Evolutionary conservation across 2,113 vertebrate genomes (phyloP), one percentile per base, ranked within the genome.

Genomic region (Python bivittatus): DNA sequence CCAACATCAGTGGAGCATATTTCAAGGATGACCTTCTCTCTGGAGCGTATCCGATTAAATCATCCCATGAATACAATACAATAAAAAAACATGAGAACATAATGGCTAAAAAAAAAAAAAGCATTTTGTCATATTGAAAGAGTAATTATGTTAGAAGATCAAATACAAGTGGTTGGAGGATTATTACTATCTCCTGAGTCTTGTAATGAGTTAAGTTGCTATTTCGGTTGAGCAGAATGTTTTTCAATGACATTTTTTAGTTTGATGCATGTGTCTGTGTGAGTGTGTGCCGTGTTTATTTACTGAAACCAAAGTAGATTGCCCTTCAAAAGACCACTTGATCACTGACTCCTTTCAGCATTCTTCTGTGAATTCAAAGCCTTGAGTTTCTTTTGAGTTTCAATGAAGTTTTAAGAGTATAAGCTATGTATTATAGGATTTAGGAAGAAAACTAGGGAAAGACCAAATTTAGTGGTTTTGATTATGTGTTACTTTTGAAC

Each of bases 281-380:
- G 15, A 72, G n/a, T 72, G n/a, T 72, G 1, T 72, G 68, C n/a
- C 17, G 20, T 54, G 44, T 86, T 90, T 79, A 58, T 53, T 91
- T 42, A 38, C 92, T 60, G 0, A 0, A 54, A 60, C 15, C 13
- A 90, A 90, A 68, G 6, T 53, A 9, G n/a, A 60, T 7, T 33
- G 56, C 61, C 72, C 91, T 92, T 95, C 94, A 95, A 93, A 88
- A 95, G 15, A 61, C 86, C 10, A 29, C 86, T 95, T 96, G 61
- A 89, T 93, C 94, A 96, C 29, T 44, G 72, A n/a, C 20, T 91
- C 93, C 90, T 54, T 95, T 93, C 29, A 13, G n/a, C 93, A 90
- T 91, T 54, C 90, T 91, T 89, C 57, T 86, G 42, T n/a, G 93
- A 38, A 3, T 25, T 64, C 92, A 87, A 48, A 33, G 44, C 38